Percentiles rank a stretch among this genome's conserved stretches.
phyloP scores from a whole-genome alignment of 1,140 invertebrate genomes.

The Heliconius hewitsoni region DNA sequence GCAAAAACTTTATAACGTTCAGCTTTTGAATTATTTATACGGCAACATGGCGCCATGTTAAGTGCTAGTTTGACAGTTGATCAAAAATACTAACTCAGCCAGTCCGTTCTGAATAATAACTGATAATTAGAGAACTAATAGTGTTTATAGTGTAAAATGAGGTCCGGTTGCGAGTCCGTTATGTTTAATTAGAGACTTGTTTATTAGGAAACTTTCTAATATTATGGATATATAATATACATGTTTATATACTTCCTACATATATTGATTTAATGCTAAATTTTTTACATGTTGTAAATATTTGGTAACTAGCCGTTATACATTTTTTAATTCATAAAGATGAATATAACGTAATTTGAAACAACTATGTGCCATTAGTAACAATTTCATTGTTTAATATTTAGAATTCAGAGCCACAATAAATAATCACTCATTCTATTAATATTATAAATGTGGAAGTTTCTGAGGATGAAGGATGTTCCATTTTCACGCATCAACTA shows the following conservation, averaged over 20 bases:
- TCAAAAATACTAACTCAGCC: slow-evolving; percentile 19
- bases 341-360: no score
- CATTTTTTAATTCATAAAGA: no score
- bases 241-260: not conserved
- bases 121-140: slow-evolving; percentile 17
- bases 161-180: slow-evolving; percentile 22
- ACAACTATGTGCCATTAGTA: no score
- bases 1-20: no score
- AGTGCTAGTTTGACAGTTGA: slow-evolving; percentile 19
- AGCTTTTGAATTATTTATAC: slow-evolving; percentile 29
- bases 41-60: slow-evolving; percentile 17
- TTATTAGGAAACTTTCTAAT: slow-evolving; percentile 10
- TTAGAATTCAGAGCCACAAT: not conserved
- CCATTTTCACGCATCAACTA: no score
- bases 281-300: no score
- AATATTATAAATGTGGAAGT: no score
- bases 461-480: no score
- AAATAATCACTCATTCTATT: no score
- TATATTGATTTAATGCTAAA: not conserved
- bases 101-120: not conserved
- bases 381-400: not conserved
- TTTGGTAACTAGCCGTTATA: no score
- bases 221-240: slow-evolving; percentile 5
- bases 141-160: slow-evolving; percentile 19
- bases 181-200: slow-evolving; percentile 12